Evolutionary conservation across 2,888 invertebrate species (phyloP).

Genomic region (Drosophila setosimentum): DNA sequence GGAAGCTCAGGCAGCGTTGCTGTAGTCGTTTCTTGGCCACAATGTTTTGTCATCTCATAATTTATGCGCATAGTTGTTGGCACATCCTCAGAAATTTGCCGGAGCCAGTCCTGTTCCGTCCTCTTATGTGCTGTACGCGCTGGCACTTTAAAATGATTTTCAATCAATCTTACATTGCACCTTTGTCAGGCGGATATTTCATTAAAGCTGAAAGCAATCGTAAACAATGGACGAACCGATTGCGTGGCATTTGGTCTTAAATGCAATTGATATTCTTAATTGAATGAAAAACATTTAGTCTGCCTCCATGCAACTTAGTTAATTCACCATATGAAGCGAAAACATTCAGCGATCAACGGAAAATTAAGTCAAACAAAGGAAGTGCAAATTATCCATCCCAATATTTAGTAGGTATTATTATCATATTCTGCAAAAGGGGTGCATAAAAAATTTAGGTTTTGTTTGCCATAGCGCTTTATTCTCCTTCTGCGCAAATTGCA

Average conservation of each 20-base stretch:
- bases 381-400: conserved; percentile 27
- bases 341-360: conserved; percentile 22
- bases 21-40: conserved; percentile 10
- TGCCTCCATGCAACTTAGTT: neutral
- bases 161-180: conserved; percentile 79
- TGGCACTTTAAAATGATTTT: conserved; percentile 71
- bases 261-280: conserved; percentile 75
- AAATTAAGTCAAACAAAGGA: conserved; percentile 55
- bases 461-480: too few relatives aligned
- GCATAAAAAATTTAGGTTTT: neutral
- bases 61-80: conserved; percentile 77
- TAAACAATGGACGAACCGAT: conserved; percentile 47
- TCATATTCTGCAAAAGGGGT: conserved; percentile 28
- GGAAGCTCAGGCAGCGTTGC: conserved; percentile 34
- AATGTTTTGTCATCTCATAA: conserved; percentile 55
- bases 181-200: conserved; percentile 75
- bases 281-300: conserved; percentile 57
- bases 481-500: conserved; percentile 12
- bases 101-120: neutral
- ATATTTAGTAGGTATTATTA: conserved; percentile 48
- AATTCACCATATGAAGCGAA: neutral
- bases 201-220: conserved; percentile 71
- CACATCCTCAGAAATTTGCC: conserved; percentile 33
- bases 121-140: conserved; percentile 10
- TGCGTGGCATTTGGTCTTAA: conserved; percentile 56